Conservation (phyloP, 2,797 vertebrate genomes). For the Philypnodon macrostomus region DNA sequence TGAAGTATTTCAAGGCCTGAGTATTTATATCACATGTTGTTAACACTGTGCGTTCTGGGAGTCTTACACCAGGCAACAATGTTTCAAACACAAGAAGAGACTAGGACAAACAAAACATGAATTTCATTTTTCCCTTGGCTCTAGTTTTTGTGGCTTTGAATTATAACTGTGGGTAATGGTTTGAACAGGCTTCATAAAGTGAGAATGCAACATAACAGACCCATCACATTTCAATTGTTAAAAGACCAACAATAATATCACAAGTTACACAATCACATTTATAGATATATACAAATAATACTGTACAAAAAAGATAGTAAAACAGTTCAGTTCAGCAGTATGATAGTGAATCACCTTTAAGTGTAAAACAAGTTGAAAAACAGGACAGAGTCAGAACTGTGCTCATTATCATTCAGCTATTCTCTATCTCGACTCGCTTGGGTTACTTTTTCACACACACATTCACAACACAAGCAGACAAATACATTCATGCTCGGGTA, state of each 20-base stretch:
- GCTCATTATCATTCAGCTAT: slow-evolving; percentile 38
- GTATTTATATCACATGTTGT: slow-evolving; percentile 33
- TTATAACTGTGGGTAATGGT: neutral
- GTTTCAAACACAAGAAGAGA: slow-evolving; percentile 6
- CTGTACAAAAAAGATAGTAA: slow-evolving; percentile 61
- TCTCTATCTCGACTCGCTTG: neutral
- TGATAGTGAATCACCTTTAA: slow-evolving; percentile 35
- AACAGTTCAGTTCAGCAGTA: slow-evolving; percentile 27
- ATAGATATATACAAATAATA: slow-evolving; percentile 74
- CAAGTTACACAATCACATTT: slow-evolving; percentile 64
- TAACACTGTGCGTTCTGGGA: slow-evolving; percentile 16
- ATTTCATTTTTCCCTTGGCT: neutral
- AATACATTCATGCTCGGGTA: slow-evolving; percentile 65
- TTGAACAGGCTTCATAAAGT: neutral
- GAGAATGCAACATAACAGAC: neutral
- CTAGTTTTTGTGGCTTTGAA: slow-evolving; percentile 3
- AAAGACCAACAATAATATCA: slow-evolving; percentile 47
- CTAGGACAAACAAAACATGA: neutral
- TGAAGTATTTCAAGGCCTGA: slow-evolving; percentile 64
- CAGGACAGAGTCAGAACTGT: slow-evolving; percentile 57
- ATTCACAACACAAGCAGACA: slow-evolving; percentile 13
- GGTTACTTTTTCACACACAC: slow-evolving; percentile 14
- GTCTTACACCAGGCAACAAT: slow-evolving; percentile 13
- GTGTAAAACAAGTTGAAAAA: slow-evolving; percentile 24
- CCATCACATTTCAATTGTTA: slow-evolving; percentile 15